These are phyloP conservation scores for Idaea aversata DNA, from an alignment of 2,888 invertebrate species.

Conservation along the genomic window DNA sequence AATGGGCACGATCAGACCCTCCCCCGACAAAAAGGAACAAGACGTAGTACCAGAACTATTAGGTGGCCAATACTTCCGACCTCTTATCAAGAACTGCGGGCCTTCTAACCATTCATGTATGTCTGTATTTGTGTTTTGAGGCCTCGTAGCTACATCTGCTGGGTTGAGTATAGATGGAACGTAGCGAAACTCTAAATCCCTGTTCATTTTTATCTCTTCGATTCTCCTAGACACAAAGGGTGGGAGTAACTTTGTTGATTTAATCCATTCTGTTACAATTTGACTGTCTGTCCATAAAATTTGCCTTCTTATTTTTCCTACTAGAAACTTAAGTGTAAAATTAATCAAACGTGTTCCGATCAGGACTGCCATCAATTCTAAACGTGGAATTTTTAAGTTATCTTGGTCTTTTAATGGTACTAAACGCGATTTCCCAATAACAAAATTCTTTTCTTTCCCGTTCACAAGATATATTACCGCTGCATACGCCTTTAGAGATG, in stretches of 20 bases:
- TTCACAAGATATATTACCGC: not conserved
- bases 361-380: constrained; percentile 10
- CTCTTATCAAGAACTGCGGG: constrained; percentile 3
- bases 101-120: constrained; percentile 6
- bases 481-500: not conserved
- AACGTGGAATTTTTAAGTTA: constrained; percentile 10
- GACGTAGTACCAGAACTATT: too few species aligned
- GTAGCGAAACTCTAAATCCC: constrained; percentile 6
- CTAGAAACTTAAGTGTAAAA: constrained; percentile 9
- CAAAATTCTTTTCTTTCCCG: constrained; percentile 5
- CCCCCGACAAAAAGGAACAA: not conserved
- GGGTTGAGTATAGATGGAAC: constrained; percentile 8
- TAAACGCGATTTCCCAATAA: constrained; percentile 23
- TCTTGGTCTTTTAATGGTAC: constrained; percentile 13
- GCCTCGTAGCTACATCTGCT: constrained; percentile 9
- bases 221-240: constrained; percentile 5
- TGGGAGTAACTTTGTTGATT: constrained; percentile 10
- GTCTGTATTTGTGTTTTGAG: not conserved
- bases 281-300: constrained; percentile 9
- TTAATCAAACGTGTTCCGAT: constrained; percentile 11
- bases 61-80: not conserved
- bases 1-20: not conserved
- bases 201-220: constrained; percentile 7
- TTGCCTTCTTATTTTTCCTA: not conserved
- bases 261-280: constrained; percentile 9